Conservation (phyloP, 2,113 vertebrate species). For the Scopus umbretta region DNA sequence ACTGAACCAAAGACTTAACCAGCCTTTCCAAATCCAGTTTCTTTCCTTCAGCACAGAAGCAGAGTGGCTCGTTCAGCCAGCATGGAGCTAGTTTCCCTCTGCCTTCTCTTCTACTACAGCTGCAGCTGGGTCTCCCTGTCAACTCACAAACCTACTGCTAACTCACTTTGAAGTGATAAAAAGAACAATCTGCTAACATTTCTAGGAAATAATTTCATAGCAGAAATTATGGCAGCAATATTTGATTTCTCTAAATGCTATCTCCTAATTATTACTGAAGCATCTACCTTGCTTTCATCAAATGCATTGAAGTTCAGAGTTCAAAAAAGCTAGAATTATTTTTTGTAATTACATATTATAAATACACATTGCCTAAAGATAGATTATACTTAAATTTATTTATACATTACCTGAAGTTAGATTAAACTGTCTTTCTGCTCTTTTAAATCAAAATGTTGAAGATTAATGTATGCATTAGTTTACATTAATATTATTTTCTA, state of each 20-base stretch:
- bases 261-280: neutral
- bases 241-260: neutral
- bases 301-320: neutral
- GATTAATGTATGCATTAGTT: neutral
- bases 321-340: neutral
- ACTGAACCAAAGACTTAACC: neutral
- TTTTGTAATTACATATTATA: neutral
- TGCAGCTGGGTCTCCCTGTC: neutral
- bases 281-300: neutral
- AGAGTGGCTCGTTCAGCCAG: neutral
- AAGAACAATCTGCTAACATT: neutral
- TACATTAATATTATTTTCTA: neutral
- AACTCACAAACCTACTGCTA: neutral
- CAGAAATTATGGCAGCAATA: neutral
- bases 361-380: neutral
- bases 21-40: neutral
- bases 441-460: neutral
- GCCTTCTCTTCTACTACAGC: neutral
- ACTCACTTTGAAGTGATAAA: neutral
- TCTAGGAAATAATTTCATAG: neutral
- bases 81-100: neutral
- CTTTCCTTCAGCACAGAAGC: neutral
- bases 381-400: neutral
- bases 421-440: neutral
- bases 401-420: neutral